Conservation (phyloP, 2,113 vertebrate species). For the Silurus meridionalis region DNA sequence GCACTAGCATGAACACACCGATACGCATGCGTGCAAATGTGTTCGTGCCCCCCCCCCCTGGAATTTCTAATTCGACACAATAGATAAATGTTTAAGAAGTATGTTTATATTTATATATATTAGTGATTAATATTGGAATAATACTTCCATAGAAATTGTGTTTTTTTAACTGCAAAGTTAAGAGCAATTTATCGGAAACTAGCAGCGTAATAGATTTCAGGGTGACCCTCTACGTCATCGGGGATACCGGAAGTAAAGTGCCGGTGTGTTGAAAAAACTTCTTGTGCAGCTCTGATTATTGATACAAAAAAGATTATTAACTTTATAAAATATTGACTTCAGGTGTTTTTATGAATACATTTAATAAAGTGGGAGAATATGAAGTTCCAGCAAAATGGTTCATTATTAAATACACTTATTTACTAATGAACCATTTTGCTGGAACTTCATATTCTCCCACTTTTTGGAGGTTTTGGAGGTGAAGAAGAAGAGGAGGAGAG, state of each 20-base stretch:
- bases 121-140: no score
- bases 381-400: not conserved
- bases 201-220: not conserved
- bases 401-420: not conserved
- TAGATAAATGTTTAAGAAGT: no score
- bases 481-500: no score
- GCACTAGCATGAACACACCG: not conserved
- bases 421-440: not conserved
- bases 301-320: not conserved
- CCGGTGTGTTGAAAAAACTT: not conserved
- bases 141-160: no score
- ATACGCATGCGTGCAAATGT: conserved; percentile 32
- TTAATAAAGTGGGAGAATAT: not conserved
- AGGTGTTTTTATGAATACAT: not conserved
- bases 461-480: not conserved
- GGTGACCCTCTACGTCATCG: not conserved
- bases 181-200: not conserved
- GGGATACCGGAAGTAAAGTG: not conserved
- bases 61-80: not conserved
- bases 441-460: not conserved
- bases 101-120: no score
- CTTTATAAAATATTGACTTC: not conserved
- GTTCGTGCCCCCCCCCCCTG: no score
- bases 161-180: not conserved
- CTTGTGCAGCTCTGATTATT: not conserved